phyloP scores from a whole-genome alignment of 2,113 vertebrate genomes.

The Rhinopomastus cyanomelas region DNA sequence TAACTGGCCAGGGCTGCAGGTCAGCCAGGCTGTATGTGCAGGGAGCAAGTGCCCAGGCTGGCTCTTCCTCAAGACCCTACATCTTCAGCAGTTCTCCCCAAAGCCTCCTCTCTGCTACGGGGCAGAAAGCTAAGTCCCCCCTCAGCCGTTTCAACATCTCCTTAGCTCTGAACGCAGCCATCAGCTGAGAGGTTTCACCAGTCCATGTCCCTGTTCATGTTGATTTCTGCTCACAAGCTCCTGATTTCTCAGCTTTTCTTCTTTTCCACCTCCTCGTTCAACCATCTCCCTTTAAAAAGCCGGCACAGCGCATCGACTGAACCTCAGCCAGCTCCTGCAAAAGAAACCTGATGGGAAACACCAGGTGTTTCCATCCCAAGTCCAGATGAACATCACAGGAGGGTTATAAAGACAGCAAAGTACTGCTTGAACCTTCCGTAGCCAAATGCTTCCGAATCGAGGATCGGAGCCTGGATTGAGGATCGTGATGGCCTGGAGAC shows the following conservation, averaged over 20 bases:
- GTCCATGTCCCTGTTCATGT: neutral
- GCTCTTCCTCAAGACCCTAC: neutral
- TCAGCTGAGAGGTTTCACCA: neutral
- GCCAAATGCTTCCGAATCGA: neutral
- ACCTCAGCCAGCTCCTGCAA: neutral
- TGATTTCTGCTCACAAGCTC: neutral
- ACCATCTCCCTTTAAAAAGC: neutral
- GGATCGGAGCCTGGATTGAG: neutral
- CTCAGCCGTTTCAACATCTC: slow-evolving; percentile 6
- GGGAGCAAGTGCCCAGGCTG: neutral
- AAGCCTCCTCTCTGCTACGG: neutral
- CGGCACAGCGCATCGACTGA: neutral
- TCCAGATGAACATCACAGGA: neutral
- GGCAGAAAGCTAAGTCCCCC: neutral
- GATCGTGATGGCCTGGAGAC: rapidly evolving
- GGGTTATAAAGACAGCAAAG: neutral
- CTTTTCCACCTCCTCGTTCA: neutral
- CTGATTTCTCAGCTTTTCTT: neutral
- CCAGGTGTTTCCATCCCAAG: neutral
- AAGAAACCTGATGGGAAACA: neutral
- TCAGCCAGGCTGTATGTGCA: neutral
- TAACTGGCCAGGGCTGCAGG: neutral
- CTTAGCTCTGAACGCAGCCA: neutral
- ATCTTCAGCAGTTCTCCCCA: neutral
- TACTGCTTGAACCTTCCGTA: neutral